A percentile compares a stretch with the other conserved stretches of the same genome.
These are phyloP conservation scores for Heliconius melpomene DNA, from an alignment of 1,140 invertebrate genomes.

Conservation along the genomic window DNA sequence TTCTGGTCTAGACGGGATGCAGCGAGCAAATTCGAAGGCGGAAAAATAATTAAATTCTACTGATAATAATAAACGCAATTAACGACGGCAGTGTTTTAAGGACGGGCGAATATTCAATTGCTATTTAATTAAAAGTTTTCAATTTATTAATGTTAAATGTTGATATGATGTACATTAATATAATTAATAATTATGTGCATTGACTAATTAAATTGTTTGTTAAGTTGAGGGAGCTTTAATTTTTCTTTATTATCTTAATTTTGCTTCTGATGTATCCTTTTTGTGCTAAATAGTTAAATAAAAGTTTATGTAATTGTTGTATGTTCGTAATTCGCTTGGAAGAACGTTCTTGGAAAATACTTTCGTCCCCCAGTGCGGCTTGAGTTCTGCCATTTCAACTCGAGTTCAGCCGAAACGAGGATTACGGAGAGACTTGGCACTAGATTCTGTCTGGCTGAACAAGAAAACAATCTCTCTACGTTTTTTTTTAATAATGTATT, in stretches of 20 bases:
- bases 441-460: no score
- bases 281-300: no score
- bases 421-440: no score
- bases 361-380: no score
- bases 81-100: conserved; percentile 12
- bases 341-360: no score
- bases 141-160: conserved; percentile 12
- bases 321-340: no score
- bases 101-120: conserved; percentile 11
- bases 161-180: not conserved
- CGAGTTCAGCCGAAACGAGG: no score
- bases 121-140: conserved; percentile 21
- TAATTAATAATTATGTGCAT: not conserved
- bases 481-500: no score
- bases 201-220: not conserved
- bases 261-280: no score
- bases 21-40: conserved; percentile 26
- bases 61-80: conserved; percentile 19
- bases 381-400: no score
- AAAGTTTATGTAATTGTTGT: no score
- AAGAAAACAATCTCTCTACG: no score
- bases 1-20: conserved; percentile 34
- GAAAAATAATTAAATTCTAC: conserved; percentile 36
- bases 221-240: not conserved
- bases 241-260: not conserved